A percentile compares a stretch with the other conserved stretches of the same genome.
Evolutionary conservation across 2,888 invertebrate species (phyloP).

Genomic region (Drosophila birchii): DNA sequence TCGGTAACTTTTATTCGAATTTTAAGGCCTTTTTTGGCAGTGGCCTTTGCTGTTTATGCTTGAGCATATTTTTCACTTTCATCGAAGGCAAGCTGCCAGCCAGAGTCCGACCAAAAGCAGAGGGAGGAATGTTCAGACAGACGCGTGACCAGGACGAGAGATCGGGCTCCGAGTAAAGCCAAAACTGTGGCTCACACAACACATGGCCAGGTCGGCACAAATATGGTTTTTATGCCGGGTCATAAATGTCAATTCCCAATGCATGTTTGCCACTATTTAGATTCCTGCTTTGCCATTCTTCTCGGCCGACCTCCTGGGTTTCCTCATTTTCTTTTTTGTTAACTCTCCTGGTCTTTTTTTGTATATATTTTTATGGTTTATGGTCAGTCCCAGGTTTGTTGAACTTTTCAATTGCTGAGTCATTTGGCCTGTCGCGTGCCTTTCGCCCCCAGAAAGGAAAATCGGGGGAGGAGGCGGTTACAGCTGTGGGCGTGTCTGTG

Average conservation of each 20-base stretch:
- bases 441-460: constrained; percentile 22
- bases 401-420: constrained; percentile 62
- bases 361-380: constrained; percentile 54
- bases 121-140: constrained; percentile 20
- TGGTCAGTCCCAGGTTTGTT: constrained; percentile 53
- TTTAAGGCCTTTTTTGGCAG: too few species aligned
- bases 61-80: constrained; percentile 44
- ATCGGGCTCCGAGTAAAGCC: constrained; percentile 10
- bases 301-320: constrained; percentile 17
- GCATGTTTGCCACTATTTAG: constrained; percentile 58
- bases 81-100: constrained; percentile 7
- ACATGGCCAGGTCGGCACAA: constrained; percentile 43
- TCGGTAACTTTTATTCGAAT: not conserved
- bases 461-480: constrained; percentile 24
- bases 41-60: constrained; percentile 11
- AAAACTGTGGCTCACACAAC: constrained; percentile 36
- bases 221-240: constrained; percentile 53
- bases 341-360: not conserved
- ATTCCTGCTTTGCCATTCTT: constrained; percentile 40
- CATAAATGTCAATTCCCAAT: constrained; percentile 67
- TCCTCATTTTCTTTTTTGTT: not conserved
- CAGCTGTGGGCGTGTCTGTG: constrained; percentile 51
- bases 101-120: not conserved
- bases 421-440: constrained; percentile 56
- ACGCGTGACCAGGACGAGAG: constrained; percentile 41